These are phyloP conservation scores for Rhodophaea formosa DNA, from an alignment of 2,888 invertebrate species.

Conservation along the genomic window DNA sequence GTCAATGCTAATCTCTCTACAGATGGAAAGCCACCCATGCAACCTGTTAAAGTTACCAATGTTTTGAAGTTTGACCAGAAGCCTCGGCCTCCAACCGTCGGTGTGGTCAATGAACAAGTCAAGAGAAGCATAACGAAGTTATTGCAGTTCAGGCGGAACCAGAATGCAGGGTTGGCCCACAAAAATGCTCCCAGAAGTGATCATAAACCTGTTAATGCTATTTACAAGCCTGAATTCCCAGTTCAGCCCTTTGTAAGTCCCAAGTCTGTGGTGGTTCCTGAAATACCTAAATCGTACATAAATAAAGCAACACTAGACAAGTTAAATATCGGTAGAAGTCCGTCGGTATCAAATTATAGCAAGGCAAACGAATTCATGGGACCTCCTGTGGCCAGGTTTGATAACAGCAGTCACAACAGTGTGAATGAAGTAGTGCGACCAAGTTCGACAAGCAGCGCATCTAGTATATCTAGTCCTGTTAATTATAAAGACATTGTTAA, in stretches of 20 bases:
- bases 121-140: conserved; percentile 54
- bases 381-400: neutral
- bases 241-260: conserved; percentile 33
- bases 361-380: neutral
- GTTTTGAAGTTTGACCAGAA: neutral
- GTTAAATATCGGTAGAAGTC: conserved; percentile 29
- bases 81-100: conserved; percentile 1
- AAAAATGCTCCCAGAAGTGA: neutral
- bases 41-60: neutral
- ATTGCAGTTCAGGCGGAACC: conserved; percentile 50
- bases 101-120: conserved; percentile 39
- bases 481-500: conserved; percentile 28
- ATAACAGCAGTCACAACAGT: neutral
- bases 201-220: conserved; percentile 24
- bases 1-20: neutral
- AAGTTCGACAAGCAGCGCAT: neutral
- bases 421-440: neutral
- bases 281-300: conserved; percentile 46
- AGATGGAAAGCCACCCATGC: neutral
- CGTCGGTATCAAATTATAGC: neutral
- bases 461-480: neutral
- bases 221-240: conserved; percentile 29
- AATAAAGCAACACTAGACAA: conserved; percentile 42
- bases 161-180: neutral
- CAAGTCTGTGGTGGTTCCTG: conserved; percentile 36